These are phyloP conservation scores for Aphidoletes aphidimyza DNA, from an alignment of 2,888 invertebrate species.

Conservation along the genomic window DNA sequence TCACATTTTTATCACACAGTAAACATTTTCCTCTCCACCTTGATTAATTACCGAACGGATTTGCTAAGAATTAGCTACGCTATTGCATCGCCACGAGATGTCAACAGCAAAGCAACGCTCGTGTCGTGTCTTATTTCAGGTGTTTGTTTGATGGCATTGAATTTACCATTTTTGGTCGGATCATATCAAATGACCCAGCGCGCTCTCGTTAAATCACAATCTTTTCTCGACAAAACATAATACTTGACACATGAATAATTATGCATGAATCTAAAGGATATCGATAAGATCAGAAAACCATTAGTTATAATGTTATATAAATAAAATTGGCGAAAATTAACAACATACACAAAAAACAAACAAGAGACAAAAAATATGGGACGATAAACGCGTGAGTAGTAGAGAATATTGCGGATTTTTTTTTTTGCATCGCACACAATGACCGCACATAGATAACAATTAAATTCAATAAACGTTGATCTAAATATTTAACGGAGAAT, in stretches of 20 bases:
- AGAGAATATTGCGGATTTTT: no score
- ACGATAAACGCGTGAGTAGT: no score
- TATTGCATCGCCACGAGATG: no score
- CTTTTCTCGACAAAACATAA: slow-evolving; percentile 8
- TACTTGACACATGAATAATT: slow-evolving; percentile 27
- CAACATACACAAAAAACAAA: no score
- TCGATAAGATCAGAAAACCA: slow-evolving; percentile 29
- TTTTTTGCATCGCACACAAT: no score
- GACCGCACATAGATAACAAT: not conserved
- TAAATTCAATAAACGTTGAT: not conserved
- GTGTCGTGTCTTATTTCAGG: slow-evolving; percentile 30
- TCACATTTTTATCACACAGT: no score
- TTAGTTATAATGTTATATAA: not conserved
- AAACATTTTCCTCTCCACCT: no score
- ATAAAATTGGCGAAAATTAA: no score
- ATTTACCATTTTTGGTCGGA: not conserved
- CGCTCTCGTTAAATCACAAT: not conserved
- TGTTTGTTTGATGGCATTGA: not conserved
- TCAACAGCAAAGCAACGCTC: not conserved
- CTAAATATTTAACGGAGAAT: not conserved
- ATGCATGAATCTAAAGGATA: not conserved
- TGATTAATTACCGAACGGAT: slow-evolving; percentile 41
- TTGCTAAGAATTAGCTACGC: no score
- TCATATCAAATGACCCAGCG: slow-evolving; percentile 14
- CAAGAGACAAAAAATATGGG: no score